These are phyloP conservation scores for Bovichtus variegatus DNA, from an alignment of 2,797 vertebrate genomes.

Conservation along the genomic window DNA sequence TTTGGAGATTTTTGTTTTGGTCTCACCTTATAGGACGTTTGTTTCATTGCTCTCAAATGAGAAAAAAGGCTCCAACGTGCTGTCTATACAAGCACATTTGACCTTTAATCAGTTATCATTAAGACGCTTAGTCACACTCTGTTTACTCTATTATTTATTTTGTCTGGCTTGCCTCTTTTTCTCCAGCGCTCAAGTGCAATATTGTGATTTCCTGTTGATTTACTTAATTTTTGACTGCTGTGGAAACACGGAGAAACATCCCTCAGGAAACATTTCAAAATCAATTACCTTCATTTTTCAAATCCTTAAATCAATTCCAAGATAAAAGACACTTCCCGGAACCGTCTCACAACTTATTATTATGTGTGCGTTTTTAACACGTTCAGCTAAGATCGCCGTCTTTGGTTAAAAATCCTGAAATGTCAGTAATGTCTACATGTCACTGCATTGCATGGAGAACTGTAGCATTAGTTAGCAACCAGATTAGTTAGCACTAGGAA, in stretches of 20 bases:
- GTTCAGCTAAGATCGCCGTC: neutral
- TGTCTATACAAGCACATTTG: neutral
- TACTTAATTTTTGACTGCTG: neutral
- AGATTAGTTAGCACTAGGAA: neutral
- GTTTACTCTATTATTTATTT: neutral
- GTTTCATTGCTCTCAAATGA: neutral
- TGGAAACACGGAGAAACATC: slow-evolving; percentile 1
- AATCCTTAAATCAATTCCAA: neutral
- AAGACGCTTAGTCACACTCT: neutral
- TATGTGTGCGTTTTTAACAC: neutral
- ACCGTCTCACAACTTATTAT: neutral
- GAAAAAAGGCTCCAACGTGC: slow-evolving; percentile 2
- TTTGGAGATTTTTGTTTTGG: neutral
- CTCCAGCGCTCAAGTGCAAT: neutral
- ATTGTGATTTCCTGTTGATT: neutral
- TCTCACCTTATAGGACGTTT: neutral
- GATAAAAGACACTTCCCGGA: slow-evolving; percentile 15
- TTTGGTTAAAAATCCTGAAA: slow-evolving; percentile 16
- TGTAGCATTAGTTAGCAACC: neutral
- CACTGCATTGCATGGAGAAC: too few species aligned
- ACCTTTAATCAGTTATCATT: neutral
- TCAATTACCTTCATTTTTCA: slow-evolving; percentile 5
- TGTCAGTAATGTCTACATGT: neutral
- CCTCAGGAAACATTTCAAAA: neutral
- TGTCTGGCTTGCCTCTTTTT: neutral